These are phyloP conservation scores for Pedionomus torquatus DNA, from an alignment of 2,113 vertebrate genomes.

Conservation along the genomic window DNA sequence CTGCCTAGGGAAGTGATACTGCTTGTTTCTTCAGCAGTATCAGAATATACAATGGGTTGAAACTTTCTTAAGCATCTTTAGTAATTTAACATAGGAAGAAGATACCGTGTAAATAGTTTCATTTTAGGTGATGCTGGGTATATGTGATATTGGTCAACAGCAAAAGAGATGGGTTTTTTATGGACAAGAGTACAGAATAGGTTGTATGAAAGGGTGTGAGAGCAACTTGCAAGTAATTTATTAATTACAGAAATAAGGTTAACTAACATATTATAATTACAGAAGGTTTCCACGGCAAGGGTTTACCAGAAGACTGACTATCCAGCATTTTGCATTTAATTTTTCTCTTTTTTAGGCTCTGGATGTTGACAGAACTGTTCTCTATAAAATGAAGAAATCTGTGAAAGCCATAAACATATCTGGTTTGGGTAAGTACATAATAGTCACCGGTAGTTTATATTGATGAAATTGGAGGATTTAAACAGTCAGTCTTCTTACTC, in stretches of 20 bases:
- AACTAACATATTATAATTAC: not conserved
- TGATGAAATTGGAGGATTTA: not conserved
- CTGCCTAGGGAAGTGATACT: not conserved
- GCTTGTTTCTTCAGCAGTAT: not conserved
- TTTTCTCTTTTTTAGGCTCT: conserved; percentile 82
- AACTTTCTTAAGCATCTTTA: not conserved
- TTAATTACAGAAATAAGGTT: not conserved
- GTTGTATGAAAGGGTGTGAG: not conserved
- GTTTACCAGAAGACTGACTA: not conserved
- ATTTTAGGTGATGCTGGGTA: not conserved
- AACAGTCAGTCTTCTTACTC: not conserved
- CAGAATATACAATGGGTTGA: not conserved
- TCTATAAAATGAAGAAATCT: conserved; percentile 99
- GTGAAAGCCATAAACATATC: conserved; percentile 98
- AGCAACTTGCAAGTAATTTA: not conserved
- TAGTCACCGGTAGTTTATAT: not conserved
- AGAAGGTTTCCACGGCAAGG: not conserved
- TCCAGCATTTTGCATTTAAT: not conserved
- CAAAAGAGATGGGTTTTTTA: not conserved
- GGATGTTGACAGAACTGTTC: conserved; percentile 95
- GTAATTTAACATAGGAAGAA: not conserved
- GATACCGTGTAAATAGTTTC: not conserved
- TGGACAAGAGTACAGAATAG: not conserved
- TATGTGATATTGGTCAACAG: not conserved
- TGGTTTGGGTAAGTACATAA: conserved; percentile 89